A percentile compares a stretch with the other conserved stretches of the same genome.
Evolutionary conservation across 2,113 vertebrate species (phyloP).

Genomic region (Laticauda laticaudata): DNA sequence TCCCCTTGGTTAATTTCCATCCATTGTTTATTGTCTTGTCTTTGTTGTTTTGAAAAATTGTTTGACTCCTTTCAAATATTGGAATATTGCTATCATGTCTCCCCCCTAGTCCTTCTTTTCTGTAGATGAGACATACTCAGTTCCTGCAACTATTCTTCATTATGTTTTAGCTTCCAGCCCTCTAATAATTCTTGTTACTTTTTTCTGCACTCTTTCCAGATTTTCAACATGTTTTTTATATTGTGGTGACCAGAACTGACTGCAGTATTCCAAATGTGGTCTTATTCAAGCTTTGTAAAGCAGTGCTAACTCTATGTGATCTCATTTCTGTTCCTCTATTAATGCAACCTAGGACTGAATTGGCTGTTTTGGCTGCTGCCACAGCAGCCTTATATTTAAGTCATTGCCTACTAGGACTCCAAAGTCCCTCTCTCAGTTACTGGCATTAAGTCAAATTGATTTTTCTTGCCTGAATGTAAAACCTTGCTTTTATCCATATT

Average conservation of each 20-base stretch:
- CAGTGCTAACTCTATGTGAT: neutral
- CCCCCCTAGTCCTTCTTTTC: neutral
- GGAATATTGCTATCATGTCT: neutral
- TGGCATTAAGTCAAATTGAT: neutral
- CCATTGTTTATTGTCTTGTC: neutral
- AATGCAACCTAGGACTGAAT: neutral
- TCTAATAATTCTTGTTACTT: neutral
- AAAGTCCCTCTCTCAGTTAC: neutral
- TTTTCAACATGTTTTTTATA: neutral
- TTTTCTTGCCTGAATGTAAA: neutral
- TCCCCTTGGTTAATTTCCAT: neutral
- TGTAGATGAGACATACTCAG: neutral
- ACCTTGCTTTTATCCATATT: neutral
- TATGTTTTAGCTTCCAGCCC: neutral
- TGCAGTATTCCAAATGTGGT: neutral
- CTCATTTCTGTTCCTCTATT: neutral
- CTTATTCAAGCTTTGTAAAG: neutral
- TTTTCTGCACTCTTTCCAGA: neutral
- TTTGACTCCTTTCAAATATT: neutral
- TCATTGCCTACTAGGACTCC: neutral
- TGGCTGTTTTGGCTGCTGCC: neutral
- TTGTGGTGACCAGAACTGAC: neutral
- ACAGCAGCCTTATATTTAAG: neutral
- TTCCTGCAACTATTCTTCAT: neutral
- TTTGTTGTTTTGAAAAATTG: neutral